Evolutionary conservation across 2,888 invertebrate species (phyloP), one percentile per base, ranked within the genome.

Genomic region (Drosophila tanythrix): DNA sequence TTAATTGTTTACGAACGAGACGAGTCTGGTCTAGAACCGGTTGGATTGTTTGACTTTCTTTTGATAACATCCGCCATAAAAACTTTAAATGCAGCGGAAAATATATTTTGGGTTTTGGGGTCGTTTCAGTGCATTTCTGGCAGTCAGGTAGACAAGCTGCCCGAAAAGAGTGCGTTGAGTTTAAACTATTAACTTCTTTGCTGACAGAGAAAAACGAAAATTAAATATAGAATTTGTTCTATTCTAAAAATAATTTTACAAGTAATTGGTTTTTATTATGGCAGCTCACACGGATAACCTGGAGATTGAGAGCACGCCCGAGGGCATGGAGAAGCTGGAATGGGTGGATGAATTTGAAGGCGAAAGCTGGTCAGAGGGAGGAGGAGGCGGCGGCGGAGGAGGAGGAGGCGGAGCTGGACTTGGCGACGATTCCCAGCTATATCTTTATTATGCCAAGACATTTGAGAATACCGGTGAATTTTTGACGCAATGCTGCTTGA

Each of bases 401-500:
- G 52, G 33, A 0, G 65, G 36, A 2, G 55, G 18, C 0, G 65
- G 4, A 3, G 52, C 40, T 27, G 50, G 43, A 10, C 38, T 21
- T 13, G 74, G 71, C 27, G 94, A 94, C 25, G 95, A 94, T 93
- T 87, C 88, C 1, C 83, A 89, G 56, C 92, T 94, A 81, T 95
- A 94, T 88, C 95, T 95, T 86, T 96, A 96, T 95, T 96, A 96
- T 93, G 96, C 96, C 25, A 95, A 95, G 79, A 96, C 96, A 83
- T 93, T 96, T 77, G 96, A 96, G 88, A 94, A 94, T 70, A 96
- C 96, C 2, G 95, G 95, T 3, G 94, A 94, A 70, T 92, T 92
- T 58, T 46, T 89, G 15, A 93, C 94, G 0, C 70, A 84, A 92
- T 95, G 80, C 94, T 94, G 90, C 11, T 51, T 52, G 6, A 71